Base-by-base conservation (phyloP, 1,140 invertebrate species). In the Rhyzopertha dominica region DNA sequence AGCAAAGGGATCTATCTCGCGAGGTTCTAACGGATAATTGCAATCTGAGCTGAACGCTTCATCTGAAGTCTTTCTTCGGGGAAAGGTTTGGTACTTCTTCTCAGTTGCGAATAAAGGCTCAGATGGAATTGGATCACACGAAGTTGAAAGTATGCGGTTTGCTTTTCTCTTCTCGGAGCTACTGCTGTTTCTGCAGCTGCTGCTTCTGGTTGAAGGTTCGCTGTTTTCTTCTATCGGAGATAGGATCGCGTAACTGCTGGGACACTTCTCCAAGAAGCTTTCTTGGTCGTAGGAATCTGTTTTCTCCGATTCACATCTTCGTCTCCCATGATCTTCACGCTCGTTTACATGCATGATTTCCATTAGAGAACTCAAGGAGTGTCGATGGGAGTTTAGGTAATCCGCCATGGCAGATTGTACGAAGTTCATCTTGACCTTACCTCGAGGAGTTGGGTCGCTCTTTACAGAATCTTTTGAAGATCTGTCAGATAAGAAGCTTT, bases 151-250 rank as follows among this genome's bases (percentile, higher is more conserved):
- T 53, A 48, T 43, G n/a, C 17, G n/a, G 47, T 38, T 35, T 8
- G 30, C 31, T 38, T 48, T 37, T 32, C 35, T 46, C 30, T 51
- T 55, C 7, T 58, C 56, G 17, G 57, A 61, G 17, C 54, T 51
- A 29, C 51, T 60, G 31, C 59, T 62, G 7, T 51, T 58, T 36
- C 53, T 61, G 9, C 66, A 57, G 56, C 68, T 73, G 40, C 66
- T 69, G 43, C 69, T 72, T 24, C 66, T 67, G 1, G 69, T 72
- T 0, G 71, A 74, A 0, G 70, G 68, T 59, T 80, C 76, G 38
- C 73, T 77, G 46, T 73, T 73, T 60, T 81, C 76, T 59, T 78
- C 71, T 25, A 79, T 79, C 0, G 75, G 73, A 0, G 76, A 78
- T 19, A 78, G 52, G 51, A 63, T 59, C n/a, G n/a, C n/a, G n/a